Base-by-base conservation (phyloP, 2,888 invertebrate species). In the Phytoseiulus persimilis region DNA sequence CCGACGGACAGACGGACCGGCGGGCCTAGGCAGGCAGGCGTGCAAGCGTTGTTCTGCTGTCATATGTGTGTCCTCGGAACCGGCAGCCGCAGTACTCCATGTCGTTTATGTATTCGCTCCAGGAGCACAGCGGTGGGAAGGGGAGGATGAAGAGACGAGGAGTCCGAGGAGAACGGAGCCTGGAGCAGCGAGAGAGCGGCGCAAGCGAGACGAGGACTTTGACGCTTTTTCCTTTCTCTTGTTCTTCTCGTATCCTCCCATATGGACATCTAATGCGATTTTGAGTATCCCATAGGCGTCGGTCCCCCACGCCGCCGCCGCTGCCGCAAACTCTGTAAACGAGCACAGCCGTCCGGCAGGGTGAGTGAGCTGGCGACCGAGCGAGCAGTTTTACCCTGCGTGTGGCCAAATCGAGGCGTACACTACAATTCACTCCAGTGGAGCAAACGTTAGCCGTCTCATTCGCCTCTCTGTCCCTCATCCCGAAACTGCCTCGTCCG, bases 241-340 rank as follows among this genome's bases (percentile, higher is more conserved):
- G 65, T 65, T 65, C 65, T 65, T 65, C 65, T 28, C 65, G 65
- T 65, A 65, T 65, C 65, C 65, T 65, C 65, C 65, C 65, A 65
- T 65, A 87, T 31, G 87, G 87, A 33, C 87, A 87, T 87, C 33
- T 87, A 87, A 87, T 87, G 87, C 87, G 87, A 87, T 87, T 87
- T 87, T 87, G 87, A 87, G 87, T 87, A 87, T 87, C 87, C 87
- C 45, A 28, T n/a, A n/a, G 87, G 39, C 87, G n/a, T 23, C 87
- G n/a, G 45, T 45, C 14, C 83, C 31, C 84, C 31, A 23, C 33
- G 65, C 65, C 65, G 65, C 65, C 65, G 65, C 65, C 18, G 18
- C 65, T 11, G 65, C 65, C 65, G 65, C 65, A 65, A 11, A 65
- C 65, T 65, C 65, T 65, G 65, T 65, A 28, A 2, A 65, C 65